phyloP scores from a whole-genome alignment of 64 coral and sea anemone genomes.

The Montipora efflorescens region DNA sequence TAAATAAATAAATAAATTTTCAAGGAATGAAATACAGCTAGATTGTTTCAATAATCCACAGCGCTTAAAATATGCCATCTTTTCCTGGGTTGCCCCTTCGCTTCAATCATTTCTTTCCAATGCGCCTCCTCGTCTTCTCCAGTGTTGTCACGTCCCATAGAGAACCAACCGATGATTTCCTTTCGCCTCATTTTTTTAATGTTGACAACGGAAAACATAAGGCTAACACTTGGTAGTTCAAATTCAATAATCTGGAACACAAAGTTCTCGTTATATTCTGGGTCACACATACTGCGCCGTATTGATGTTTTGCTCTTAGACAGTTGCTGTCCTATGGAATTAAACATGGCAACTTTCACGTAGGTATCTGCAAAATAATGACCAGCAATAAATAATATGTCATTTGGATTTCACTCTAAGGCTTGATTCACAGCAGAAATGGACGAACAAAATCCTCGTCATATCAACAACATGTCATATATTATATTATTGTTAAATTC shows the following conservation, averaged over 20 bases:
- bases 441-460: too few species aligned
- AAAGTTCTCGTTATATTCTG: constrained; percentile 98
- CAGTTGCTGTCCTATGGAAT: constrained; percentile 98
- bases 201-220: constrained; percentile 99
- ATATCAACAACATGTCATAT: too few species aligned
- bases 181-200: constrained; percentile 99
- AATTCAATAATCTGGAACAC: constrained; percentile 99
- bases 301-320: constrained; percentile 99
- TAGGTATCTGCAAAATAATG: constrained; percentile 87
- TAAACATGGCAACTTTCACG: constrained; percentile 99
- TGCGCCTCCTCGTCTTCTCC: constrained; percentile 96
- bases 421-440: neutral
- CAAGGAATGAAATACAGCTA: neutral
- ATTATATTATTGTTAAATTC: too few species aligned
- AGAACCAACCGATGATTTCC: constrained; percentile 99
- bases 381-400: neutral
- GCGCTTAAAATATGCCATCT: constrained; percentile 97
- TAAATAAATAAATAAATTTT: neutral
- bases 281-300: constrained; percentile 98
- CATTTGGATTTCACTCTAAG: neutral
- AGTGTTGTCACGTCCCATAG: constrained; percentile 96
- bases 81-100: constrained; percentile 83
- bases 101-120: constrained; percentile 96
- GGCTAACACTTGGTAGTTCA: constrained; percentile 97
- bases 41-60: constrained; percentile 82